Evolutionary conservation across 1,140 invertebrate species (phyloP).

Genomic region (Cephus cinctus): DNA sequence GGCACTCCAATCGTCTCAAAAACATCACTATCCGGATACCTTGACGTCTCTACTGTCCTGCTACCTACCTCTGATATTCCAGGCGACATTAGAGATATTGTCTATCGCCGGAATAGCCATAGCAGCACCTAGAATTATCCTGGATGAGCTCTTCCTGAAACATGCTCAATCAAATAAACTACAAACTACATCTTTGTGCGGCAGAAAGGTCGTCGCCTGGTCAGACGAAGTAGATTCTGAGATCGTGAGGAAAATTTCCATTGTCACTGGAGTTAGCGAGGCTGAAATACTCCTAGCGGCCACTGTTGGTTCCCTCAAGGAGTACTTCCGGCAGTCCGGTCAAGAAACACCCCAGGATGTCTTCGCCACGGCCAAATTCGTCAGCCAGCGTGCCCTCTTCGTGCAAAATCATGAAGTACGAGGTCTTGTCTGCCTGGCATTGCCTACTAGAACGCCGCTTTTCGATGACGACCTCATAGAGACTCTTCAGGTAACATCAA

Average conservation of each 20-base stretch:
- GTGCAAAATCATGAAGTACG: constrained; percentile 52
- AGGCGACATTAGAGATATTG: constrained; percentile 57
- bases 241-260: constrained; percentile 59
- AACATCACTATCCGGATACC: constrained; percentile 47
- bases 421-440: constrained; percentile 60
- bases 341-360: constrained; percentile 56
- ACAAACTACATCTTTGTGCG: constrained; percentile 70
- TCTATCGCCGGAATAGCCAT: constrained; percentile 59
- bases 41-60: constrained; percentile 47
- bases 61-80: constrained; percentile 61
- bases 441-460: constrained; percentile 56
- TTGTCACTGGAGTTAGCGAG: constrained; percentile 63
- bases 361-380: constrained; percentile 60
- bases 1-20: constrained; percentile 40
- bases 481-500: constrained; percentile 46
- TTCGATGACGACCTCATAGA: constrained; percentile 49
- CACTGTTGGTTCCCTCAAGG: constrained; percentile 61
- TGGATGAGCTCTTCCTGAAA: constrained; percentile 60
- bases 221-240: constrained; percentile 65
- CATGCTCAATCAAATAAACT: constrained; percentile 56
- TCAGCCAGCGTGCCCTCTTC: constrained; percentile 56
- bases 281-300: constrained; percentile 69
- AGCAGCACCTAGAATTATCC: constrained; percentile 60
- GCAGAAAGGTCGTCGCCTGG: constrained; percentile 76
- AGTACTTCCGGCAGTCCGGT: constrained; percentile 62